Evolutionary conservation across 35 echinoderm and acorn worm genomes (phyloP).

Genomic region (Anneissia japonica): DNA sequence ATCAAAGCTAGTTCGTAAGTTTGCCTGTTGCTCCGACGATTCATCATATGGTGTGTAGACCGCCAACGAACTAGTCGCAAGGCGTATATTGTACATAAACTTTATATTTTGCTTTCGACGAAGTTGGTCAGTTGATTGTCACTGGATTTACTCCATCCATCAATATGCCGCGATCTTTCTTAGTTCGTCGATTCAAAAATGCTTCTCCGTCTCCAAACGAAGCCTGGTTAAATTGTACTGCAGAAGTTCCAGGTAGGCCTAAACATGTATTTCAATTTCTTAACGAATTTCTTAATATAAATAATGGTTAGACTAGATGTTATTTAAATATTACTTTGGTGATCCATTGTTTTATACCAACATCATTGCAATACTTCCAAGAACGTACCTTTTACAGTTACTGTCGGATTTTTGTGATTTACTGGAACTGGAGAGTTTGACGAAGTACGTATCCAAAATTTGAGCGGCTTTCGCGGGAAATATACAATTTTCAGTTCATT

Average conservation of each 20-base stretch:
- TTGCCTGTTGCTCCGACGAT: not conserved
- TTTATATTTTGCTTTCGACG: not conserved
- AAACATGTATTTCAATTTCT: no score
- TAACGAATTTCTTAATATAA: no score
- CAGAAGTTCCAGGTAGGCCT: not conserved
- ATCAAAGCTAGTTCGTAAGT: not conserved
- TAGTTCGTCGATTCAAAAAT: not conserved
- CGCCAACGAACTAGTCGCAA: not conserved
- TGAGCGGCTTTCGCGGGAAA: no score
- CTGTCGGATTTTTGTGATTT: no score
- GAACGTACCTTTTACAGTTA: no score
- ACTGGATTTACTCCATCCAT: not conserved
- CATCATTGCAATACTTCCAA: no score
- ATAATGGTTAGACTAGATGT: no score
- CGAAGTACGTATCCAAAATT: no score
- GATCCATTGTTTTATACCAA: no score
- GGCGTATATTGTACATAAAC: not conserved
- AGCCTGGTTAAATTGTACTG: not conserved
- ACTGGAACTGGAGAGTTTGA: no score
- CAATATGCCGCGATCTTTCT: not conserved
- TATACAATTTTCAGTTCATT: no score
- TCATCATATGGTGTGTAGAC: not conserved
- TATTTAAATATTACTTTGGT: no score
- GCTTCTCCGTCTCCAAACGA: not conserved
- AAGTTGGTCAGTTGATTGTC: not conserved